phyloP scores from a whole-genome alignment of 2,888 invertebrate genomes.

The Dyspetes luteomarginatus region DNA sequence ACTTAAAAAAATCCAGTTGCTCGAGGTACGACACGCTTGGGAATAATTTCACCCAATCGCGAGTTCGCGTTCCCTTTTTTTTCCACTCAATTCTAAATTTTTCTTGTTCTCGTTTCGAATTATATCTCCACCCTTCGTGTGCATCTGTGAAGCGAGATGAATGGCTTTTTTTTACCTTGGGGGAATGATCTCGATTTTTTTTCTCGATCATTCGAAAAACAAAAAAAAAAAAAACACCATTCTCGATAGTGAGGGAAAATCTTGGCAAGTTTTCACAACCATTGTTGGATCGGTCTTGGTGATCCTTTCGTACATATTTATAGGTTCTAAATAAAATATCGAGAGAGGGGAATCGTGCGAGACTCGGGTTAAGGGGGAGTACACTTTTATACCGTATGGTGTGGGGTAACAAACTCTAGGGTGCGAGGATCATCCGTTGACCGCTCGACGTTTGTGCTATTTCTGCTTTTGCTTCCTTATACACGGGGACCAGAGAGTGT shows the following conservation, averaged over 20 bases:
- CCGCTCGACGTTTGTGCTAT: constrained; percentile 54
- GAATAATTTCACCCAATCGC: constrained; percentile 80
- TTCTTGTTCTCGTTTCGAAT: constrained; percentile 40
- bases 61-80: constrained; percentile 57
- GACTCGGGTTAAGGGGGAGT: constrained; percentile 68
- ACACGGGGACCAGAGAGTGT: not conserved
- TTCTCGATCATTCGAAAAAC: not conserved
- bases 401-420: constrained; percentile 29
- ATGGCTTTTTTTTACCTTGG: not conserved
- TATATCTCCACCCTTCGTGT: constrained; percentile 17
- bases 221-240: constrained; percentile 4
- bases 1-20: constrained; percentile 62
- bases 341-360: constrained; percentile 52
- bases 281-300: constrained; percentile 62
- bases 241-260: constrained; percentile 41
- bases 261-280: constrained; percentile 62
- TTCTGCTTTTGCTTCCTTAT: constrained; percentile 28
- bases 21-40: constrained; percentile 78
- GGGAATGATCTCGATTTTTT: not conserved
- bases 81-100: constrained; percentile 46
- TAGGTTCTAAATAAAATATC: constrained; percentile 82
- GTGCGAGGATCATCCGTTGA: constrained; percentile 43
- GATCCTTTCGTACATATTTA: constrained; percentile 79
- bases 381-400: not conserved
- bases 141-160: not conserved